Conservation (phyloP, 1,140 invertebrate genomes). For the Aporrectodea caliginosa region DNA sequence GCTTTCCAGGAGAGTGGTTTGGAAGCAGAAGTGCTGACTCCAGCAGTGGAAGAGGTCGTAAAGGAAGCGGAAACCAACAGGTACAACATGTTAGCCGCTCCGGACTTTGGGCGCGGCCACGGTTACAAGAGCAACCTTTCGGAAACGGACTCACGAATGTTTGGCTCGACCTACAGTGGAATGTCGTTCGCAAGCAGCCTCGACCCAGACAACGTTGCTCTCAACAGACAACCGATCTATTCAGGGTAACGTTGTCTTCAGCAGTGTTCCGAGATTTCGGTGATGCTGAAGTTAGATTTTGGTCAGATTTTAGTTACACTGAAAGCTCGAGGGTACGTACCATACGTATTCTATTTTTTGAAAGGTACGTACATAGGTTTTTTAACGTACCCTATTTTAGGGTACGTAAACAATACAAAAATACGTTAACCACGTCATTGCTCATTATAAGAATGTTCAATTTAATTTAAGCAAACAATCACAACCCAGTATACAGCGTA, state of each 20-base stretch:
- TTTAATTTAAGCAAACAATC: too few relatives aligned
- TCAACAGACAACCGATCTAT: slow-evolving; percentile 72
- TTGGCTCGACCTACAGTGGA: slow-evolving; percentile 49
- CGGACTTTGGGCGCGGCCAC: neutral
- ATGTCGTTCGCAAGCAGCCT: slow-evolving; percentile 61
- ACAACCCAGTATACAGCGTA: too few relatives aligned
- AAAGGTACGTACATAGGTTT: too few relatives aligned
- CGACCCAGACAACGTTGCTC: slow-evolving; percentile 80
- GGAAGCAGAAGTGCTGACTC: neutral
- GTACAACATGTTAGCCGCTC: neutral
- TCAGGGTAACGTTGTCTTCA: slow-evolving; percentile 67
- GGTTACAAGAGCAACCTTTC: slow-evolving; percentile 19
- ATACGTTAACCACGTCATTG: too few relatives aligned
- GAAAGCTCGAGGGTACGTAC: too few relatives aligned
- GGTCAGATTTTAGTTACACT: too few relatives aligned
- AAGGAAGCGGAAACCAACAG: neutral
- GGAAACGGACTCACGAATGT: slow-evolving; percentile 21
- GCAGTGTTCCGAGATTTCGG: too few relatives aligned
- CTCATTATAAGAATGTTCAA: too few relatives aligned
- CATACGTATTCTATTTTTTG: too few relatives aligned
- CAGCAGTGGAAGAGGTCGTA: neutral
- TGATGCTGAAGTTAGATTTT: neutral
- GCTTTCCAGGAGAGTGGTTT: neutral
- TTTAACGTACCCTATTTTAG: too few relatives aligned
- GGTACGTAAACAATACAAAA: too few relatives aligned